Percentiles rank a stretch among this genome's conserved stretches.
phyloP scores from a whole-genome alignment of 2,888 invertebrate genomes.

The Acleris laterana region DNA sequence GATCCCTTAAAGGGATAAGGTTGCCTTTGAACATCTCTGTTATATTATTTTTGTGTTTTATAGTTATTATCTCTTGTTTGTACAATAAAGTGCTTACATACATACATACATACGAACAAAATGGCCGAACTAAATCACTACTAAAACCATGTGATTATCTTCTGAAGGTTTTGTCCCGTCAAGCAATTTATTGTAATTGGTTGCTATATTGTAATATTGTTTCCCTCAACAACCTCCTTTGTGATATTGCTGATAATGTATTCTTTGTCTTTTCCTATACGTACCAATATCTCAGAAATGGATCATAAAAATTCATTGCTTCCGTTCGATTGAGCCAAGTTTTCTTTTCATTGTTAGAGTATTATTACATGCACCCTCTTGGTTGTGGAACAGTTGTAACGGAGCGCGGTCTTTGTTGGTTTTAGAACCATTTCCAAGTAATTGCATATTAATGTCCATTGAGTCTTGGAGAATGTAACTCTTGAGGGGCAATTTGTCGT shows the following conservation, averaged over 20 bases:
- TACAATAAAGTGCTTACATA: too few relatives aligned
- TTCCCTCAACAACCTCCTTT: too few relatives aligned
- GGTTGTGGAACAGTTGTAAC: background rate
- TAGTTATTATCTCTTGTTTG: too few relatives aligned
- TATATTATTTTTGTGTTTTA: too few relatives aligned
- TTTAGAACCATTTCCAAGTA: constrained; percentile 14
- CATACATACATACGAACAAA: too few relatives aligned
- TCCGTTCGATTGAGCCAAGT: constrained; percentile 37
- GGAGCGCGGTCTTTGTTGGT: constrained; percentile 1
- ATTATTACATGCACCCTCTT: constrained; percentile 42
- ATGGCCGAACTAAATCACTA: too few relatives aligned
- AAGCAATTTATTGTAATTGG: background rate
- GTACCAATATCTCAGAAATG: constrained; percentile 30
- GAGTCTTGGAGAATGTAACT: background rate
- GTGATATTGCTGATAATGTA: too few relatives aligned
- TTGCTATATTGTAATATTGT: constrained; percentile 4
- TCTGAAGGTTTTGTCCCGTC: too few relatives aligned
- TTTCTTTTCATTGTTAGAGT: constrained; percentile 36
- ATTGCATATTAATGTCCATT: constrained; percentile 21
- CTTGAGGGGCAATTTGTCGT: too few relatives aligned
- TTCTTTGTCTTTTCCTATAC: background rate
- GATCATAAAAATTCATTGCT: constrained; percentile 41
- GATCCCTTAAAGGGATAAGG: too few relatives aligned
- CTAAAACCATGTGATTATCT: too few relatives aligned
- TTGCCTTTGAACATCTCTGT: too few relatives aligned